Evolutionary conservation across 2,888 invertebrate genomes (phyloP).

Genomic region (Nemapogon koenigi): DNA sequence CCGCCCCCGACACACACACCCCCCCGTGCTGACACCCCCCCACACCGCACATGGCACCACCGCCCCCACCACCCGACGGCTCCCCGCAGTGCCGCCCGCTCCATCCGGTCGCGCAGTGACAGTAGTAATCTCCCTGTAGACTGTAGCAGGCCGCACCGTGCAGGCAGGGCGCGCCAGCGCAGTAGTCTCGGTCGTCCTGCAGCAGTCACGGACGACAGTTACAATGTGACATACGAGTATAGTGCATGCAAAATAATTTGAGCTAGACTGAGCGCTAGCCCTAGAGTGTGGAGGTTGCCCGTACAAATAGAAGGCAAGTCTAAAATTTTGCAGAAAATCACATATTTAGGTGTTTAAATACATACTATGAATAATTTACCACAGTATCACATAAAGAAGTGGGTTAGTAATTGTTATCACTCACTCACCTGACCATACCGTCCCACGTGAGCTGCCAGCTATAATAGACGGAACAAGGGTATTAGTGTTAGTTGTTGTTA

Average conservation of each 20-base stretch:
- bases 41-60: constrained; percentile 76
- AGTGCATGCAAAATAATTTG: too few species aligned
- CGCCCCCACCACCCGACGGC: constrained; percentile 77
- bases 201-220: too few species aligned
- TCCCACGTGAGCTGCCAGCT: constrained; percentile 51
- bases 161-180: constrained; percentile 86
- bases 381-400: too few species aligned
- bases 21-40: constrained; percentile 80
- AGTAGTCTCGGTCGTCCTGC: constrained; percentile 87
- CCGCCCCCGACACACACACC: constrained; percentile 76
- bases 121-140: constrained; percentile 88
- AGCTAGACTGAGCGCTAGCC: too few species aligned
- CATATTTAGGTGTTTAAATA: too few species aligned
- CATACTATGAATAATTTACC: too few species aligned
- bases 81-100: constrained; percentile 85
- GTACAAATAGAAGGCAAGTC: too few species aligned
- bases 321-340: too few species aligned
- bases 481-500: too few species aligned
- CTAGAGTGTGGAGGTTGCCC: too few species aligned
- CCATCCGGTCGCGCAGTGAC: constrained; percentile 88
- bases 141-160: constrained; percentile 89
- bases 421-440: constrained; percentile 50
- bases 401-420: too few species aligned
- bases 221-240: too few species aligned
- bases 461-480: constrained; percentile 32